Evolutionary conservation across 2,113 vertebrate species (phyloP).

Genomic region (Tupaia chinensis): DNA sequence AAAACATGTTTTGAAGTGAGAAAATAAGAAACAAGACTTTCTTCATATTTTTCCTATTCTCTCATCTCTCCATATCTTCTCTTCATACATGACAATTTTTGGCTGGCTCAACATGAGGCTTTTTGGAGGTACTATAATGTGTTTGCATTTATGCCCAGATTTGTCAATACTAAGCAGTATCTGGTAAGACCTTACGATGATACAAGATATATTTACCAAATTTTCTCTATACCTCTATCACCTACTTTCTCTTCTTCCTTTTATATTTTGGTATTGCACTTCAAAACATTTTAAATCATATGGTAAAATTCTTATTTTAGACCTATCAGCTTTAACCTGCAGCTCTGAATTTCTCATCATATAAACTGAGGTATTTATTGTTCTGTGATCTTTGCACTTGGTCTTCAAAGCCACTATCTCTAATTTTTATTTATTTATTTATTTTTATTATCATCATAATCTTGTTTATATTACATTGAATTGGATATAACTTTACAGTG

Average conservation of each 20-base stretch:
- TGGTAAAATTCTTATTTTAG: not conserved
- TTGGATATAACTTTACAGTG: too few relatives aligned
- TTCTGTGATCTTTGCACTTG: not conserved
- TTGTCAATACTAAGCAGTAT: not conserved
- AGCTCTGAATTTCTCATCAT: not conserved
- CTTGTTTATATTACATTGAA: too few relatives aligned
- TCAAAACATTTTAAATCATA: not conserved
- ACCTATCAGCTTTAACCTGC: not conserved
- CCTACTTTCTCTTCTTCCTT: not conserved
- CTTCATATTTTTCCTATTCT: not conserved
- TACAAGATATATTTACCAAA: not conserved
- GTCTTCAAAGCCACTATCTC: not conserved
- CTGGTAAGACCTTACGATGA: not conserved
- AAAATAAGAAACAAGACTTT: not conserved
- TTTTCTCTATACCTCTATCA: not conserved
- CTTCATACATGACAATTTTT: not conserved
- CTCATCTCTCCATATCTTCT: not conserved
- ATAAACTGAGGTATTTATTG: not conserved
- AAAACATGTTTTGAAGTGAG: not conserved
- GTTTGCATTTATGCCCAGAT: not conserved
- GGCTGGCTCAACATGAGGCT: not conserved
- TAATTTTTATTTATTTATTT: too few relatives aligned
- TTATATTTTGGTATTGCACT: not conserved
- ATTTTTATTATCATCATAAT: too few relatives aligned
- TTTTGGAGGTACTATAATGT: not conserved